Percentiles rank a stretch among this genome's conserved stretches.
Conservation (phyloP, 2,113 vertebrate species). For the Strix uralensis region DNA sequence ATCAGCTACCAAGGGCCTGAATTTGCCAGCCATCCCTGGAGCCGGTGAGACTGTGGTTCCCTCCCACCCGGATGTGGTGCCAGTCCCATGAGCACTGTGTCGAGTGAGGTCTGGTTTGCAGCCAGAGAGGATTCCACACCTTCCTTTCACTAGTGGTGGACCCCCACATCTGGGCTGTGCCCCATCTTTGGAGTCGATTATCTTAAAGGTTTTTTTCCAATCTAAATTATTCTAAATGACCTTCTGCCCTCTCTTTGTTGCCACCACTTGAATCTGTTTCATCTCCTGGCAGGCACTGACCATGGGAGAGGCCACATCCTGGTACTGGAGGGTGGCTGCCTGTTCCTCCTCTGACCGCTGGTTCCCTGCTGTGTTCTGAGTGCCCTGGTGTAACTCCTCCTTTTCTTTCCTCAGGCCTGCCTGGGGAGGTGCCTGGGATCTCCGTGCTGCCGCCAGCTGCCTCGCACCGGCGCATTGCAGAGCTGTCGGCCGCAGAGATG, state of each 20-base stretch:
- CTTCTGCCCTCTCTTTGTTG: background rate
- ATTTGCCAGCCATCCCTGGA: constrained; percentile 82
- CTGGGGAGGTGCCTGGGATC: constrained; percentile 72
- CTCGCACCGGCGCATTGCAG: constrained; percentile 80
- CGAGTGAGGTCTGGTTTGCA: background rate
- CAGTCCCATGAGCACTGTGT: fast-evolving
- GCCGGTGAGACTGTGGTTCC: constrained; percentile 72
- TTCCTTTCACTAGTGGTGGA: background rate
- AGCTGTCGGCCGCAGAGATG: constrained; percentile 75
- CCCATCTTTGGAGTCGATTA: background rate
- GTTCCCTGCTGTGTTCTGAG: background rate
- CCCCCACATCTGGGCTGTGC: background rate
- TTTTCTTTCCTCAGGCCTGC: constrained; percentile 27
- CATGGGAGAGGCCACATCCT: fast-evolving
- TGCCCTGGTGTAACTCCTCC: background rate
- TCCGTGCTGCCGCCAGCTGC: constrained; percentile 70
- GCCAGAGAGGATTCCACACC: background rate
- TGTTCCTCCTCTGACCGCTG: background rate
- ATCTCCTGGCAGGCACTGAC: background rate
- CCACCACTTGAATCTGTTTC: background rate
- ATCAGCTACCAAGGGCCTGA: constrained; percentile 75
- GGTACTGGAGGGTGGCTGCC: background rate
- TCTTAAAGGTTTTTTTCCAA: background rate
- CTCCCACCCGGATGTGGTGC: fast-evolving
- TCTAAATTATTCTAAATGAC: background rate